Conservation (phyloP, 2,888 invertebrate species). For the Lasioglossum oenotherae region DNA sequence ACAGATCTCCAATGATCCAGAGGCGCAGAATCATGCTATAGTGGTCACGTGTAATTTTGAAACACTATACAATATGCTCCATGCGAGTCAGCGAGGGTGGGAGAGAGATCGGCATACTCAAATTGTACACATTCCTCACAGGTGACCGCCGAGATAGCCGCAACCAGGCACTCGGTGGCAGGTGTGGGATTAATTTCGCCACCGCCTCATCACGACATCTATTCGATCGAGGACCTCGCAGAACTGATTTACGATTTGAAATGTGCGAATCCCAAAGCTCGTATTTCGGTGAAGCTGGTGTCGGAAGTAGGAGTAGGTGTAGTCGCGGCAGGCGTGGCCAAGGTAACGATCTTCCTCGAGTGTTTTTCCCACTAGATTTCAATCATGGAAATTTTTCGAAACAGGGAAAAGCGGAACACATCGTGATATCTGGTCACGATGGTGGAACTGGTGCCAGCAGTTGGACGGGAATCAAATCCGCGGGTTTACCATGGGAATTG, state of each 20-base stretch:
- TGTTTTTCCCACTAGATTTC: background rate
- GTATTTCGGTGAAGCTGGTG: slow-evolving; percentile 98
- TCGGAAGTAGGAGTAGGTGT: slow-evolving; percentile 99
- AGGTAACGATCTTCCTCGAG: slow-evolving; percentile 86
- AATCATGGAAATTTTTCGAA: background rate
- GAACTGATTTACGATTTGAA: slow-evolving; percentile 99
- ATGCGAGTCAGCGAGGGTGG: background rate
- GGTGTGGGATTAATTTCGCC: slow-evolving; percentile 99
- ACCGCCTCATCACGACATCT: slow-evolving; percentile 99
- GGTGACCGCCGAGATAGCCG: slow-evolving; percentile 97
- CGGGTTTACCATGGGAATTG: slow-evolving; percentile 99
- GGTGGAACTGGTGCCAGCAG: slow-evolving; percentile 99
- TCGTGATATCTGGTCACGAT: slow-evolving; percentile 99
- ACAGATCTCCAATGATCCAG: too few relatives aligned
- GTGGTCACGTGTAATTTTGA: too few relatives aligned
- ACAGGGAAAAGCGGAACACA: slow-evolving; percentile 98
- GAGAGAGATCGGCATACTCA: background rate
- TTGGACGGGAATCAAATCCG: slow-evolving; percentile 99
- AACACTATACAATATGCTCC: too few relatives aligned
- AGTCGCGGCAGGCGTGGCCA: slow-evolving; percentile 99
- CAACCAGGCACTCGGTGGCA: slow-evolving; percentile 97
- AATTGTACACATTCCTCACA: slow-evolving; percentile 77
- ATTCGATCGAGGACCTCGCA: slow-evolving; percentile 99
- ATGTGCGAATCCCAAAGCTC: slow-evolving; percentile 97
- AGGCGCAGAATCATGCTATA: too few relatives aligned